A percentile compares a stretch with the other conserved stretches of the same genome.
These are phyloP conservation scores for Biston stratarius DNA, from an alignment of 2,888 invertebrate genomes.

Conservation along the genomic window DNA sequence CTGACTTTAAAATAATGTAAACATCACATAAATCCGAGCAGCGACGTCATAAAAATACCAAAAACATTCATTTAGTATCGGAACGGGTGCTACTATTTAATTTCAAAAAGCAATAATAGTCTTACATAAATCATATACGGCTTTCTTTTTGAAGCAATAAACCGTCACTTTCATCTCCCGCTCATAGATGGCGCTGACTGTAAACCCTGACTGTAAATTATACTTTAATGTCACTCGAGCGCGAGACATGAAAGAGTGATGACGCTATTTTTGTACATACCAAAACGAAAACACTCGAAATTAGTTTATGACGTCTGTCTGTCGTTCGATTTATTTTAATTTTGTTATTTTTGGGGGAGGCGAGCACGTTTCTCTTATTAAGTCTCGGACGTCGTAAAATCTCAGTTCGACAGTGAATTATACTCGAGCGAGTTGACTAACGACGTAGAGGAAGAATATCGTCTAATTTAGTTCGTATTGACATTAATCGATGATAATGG, in stretches of 20 bases:
- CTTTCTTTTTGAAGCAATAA: conserved; percentile 72
- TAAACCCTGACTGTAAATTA: conserved; percentile 77
- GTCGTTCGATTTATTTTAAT: conserved; percentile 86
- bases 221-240: conserved; percentile 81
- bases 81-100: conserved; percentile 65
- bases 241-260: conserved; percentile 84
- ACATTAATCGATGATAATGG: conserved; percentile 68
- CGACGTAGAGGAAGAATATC: conserved; percentile 59
- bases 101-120: conserved; percentile 69
- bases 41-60: conserved; percentile 49
- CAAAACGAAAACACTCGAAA: conserved; percentile 86
- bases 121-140: conserved; percentile 75
- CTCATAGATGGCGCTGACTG: conserved; percentile 78
- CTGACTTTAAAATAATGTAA: conserved; percentile 44
- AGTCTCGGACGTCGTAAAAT: conserved; percentile 73
- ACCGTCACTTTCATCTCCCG: conserved; percentile 73
- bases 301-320: conserved; percentile 86
- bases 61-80: conserved; percentile 57
- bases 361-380: conserved; percentile 74
- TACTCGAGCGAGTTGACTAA: conserved; percentile 74
- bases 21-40: conserved; percentile 45
- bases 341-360: conserved; percentile 83
- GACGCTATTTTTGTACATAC: conserved; percentile 82
- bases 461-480: conserved; percentile 66
- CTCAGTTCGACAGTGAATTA: conserved; percentile 77